Percentiles rank a stretch among this genome's conserved stretches.
Conservation (phyloP, 1,140 invertebrate genomes). For the Acromyrmex charruanus region DNA sequence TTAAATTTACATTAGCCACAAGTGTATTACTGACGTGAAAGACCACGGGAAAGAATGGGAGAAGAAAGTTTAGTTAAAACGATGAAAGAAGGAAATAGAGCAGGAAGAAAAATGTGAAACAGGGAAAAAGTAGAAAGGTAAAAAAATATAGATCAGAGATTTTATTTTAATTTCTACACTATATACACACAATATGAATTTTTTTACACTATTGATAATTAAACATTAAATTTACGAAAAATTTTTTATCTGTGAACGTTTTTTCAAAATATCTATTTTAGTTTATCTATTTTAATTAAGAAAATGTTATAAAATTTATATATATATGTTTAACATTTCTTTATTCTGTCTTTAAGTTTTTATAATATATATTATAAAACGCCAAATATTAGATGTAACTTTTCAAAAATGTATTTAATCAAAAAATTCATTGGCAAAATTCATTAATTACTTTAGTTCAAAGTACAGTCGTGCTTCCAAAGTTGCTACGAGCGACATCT, state of each 20-base stretch:
- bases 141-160: constrained; percentile 44
- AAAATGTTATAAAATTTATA: background rate
- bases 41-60: constrained; percentile 59
- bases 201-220: constrained; percentile 6
- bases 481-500: background rate
- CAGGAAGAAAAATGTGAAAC: constrained; percentile 43
- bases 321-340: background rate
- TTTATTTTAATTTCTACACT: constrained; percentile 66
- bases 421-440: background rate
- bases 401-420: background rate
- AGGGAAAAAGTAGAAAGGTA: background rate
- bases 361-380: background rate
- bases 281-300: background rate
- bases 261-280: constrained; percentile 13
- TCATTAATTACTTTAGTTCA: no score
- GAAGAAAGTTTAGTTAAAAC: constrained; percentile 52
- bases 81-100: background rate
- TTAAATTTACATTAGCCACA: constrained; percentile 70
- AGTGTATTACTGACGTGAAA: constrained; percentile 64
- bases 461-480: background rate
- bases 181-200: background rate
- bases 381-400: background rate
- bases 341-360: background rate
- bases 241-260: constrained; percentile 5
- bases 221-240: constrained; percentile 4